phyloP scores from a whole-genome alignment of 2,113 vertebrate genomes.

The Stercorarius parasiticus region DNA sequence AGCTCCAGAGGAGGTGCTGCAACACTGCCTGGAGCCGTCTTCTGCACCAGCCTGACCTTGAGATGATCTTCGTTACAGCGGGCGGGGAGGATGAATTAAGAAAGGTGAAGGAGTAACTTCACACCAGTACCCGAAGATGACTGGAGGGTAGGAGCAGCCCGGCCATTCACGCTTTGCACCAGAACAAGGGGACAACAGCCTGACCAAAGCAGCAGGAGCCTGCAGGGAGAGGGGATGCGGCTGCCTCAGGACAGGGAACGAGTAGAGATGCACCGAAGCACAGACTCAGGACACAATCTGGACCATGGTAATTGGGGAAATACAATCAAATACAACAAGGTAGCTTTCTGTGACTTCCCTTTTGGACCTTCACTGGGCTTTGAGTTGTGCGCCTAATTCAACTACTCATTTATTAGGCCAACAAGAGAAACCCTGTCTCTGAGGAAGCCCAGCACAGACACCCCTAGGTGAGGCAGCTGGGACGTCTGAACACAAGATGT shows the following conservation, averaged over 20 bases:
- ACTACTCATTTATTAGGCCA: neutral
- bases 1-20: neutral
- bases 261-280: neutral
- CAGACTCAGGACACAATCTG: neutral
- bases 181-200: neutral
- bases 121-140: neutral
- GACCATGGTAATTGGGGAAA: neutral
- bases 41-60: neutral
- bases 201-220: neutral
- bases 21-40: neutral
- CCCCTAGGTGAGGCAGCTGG: rapidly evolving
- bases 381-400: neutral
- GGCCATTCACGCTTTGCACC: neutral
- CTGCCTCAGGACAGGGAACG: neutral
- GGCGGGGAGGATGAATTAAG: neutral
- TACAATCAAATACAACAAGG: neutral
- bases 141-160: neutral
- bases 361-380: neutral
- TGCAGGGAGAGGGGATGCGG: too few relatives aligned
- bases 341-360: neutral
- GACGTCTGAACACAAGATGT: rapidly evolving
- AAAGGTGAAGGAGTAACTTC: neutral
- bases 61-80: neutral
- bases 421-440: neutral
- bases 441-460: too few relatives aligned